Evolutionary conservation across 1,140 invertebrate species (phyloP).

Genomic region (Sitobion miscanthi): DNA sequence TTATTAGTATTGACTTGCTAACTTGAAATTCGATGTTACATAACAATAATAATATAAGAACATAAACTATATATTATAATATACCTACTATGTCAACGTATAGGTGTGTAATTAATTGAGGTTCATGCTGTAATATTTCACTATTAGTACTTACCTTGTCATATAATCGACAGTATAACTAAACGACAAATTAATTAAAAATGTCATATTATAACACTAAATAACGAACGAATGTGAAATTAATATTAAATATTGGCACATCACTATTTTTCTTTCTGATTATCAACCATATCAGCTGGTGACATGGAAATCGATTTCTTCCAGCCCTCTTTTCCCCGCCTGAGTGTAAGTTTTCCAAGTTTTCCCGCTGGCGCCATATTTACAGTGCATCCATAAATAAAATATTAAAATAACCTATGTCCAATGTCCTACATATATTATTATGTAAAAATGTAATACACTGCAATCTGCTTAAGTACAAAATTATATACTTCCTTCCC

Average conservation of each 20-base stretch:
- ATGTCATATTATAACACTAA: neutral
- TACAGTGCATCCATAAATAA: conserved; percentile 23
- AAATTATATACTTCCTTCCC: neutral
- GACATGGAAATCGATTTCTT: conserved; percentile 44
- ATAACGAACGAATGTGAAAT: neutral
- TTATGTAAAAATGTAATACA: neutral
- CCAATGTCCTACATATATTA: neutral
- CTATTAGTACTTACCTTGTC: conserved; percentile 6
- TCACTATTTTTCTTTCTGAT: conserved; percentile 9
- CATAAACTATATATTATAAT: neutral
- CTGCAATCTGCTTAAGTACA: neutral
- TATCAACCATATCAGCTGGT: conserved; percentile 44
- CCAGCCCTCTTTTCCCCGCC: neutral
- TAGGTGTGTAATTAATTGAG: too few relatives aligned
- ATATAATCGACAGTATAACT: neutral
- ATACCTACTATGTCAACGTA: too few relatives aligned
- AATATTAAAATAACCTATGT: neutral
- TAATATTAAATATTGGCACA: neutral
- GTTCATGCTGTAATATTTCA: neutral
- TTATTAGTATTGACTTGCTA: neutral
- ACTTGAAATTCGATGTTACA: neutral
- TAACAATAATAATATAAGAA: neutral
- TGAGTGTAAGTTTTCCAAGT: conserved; percentile 11
- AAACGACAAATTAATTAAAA: neutral
- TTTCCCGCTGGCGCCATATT: conserved; percentile 30